Evolutionary conservation across 2,113 vertebrate genomes (phyloP).

Genomic region (Micromys minutus): DNA sequence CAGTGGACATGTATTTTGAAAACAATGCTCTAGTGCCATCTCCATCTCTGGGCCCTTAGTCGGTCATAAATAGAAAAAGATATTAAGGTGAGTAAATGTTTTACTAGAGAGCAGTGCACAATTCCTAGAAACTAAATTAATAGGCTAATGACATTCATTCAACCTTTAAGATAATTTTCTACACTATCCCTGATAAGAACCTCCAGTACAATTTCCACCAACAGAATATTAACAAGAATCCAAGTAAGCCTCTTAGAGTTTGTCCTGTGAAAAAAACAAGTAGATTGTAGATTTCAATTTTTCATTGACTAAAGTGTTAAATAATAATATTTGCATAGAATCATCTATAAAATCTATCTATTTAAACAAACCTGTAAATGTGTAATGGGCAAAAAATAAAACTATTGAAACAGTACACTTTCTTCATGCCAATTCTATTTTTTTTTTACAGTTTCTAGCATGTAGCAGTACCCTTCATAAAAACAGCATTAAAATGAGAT

Average conservation of each 20-base stretch:
- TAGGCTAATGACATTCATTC: conserved; percentile 6
- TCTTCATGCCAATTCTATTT: conserved; percentile 82
- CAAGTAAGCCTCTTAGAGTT: conserved; percentile 58
- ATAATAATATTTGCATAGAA: conserved; percentile 83
- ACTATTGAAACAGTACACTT: conserved; percentile 84
- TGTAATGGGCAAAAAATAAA: conserved; percentile 83
- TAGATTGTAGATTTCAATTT: conserved; percentile 82
- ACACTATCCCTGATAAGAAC: not conserved
- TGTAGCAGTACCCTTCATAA: conserved; percentile 86
- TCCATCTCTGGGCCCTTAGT: not conserved
- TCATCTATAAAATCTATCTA: conserved; percentile 78
- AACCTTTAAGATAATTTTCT: conserved; percentile 42
- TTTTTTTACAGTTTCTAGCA: conserved; percentile 83
- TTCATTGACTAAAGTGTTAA: conserved; percentile 82
- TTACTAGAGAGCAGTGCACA: not conserved
- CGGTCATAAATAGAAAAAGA: not conserved
- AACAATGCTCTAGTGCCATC: not conserved
- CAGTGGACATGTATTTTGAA: not conserved
- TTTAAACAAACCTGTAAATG: conserved; percentile 80
- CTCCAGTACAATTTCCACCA: not conserved
- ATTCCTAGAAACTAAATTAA: conserved; percentile 30
- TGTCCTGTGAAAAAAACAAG: conserved; percentile 75
- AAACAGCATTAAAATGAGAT: conserved; percentile 85
- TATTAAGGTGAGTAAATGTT: not conserved
- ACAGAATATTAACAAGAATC: conserved; percentile 65